Base-by-base conservation (phyloP, 2,113 vertebrate genomes). In the Diglossa brunneiventris region DNA sequence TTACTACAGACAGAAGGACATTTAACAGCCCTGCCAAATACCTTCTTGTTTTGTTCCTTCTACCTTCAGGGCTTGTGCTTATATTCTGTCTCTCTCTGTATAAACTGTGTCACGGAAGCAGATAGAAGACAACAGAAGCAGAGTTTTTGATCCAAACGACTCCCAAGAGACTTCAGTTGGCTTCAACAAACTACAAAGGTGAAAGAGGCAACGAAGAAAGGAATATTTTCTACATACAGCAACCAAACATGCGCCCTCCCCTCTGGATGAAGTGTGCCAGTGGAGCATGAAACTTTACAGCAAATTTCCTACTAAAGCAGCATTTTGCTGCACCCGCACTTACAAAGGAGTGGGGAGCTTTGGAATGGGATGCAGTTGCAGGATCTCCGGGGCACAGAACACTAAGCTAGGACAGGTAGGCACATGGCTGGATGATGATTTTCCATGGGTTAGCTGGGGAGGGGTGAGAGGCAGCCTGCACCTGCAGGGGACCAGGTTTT, bases 351-450 rank as follows among this genome's bases (percentile, higher is more conserved):
- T 7, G 39, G 20, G 35, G 9, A 46, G 31, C 20, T 41, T 20
- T 4, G 0, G 39, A 49, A 70, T 20, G 7, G 52, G 35, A 75
- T 2, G 4, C 6, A 23, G 2, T 55, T 12, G 21, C 21, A n/a
- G n/a, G 23, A 83, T 7, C 30, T 46, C 30, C 58, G 61, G 46
- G 42, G 49, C 31, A 46, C 3, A 7, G 33, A 58, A 23, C n/a
- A 50, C 39, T 7, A 23, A 63, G 17, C 42, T 62, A 75, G 47
- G 26, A 39, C 26, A 41, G 3, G 15, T 0, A 42, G 35, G 23
- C 2, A 22, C 7, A 7, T 2, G 27, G 24, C 0, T 33, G 37
- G 19, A 10, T 22, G 28, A 35, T 7, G 12, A 8, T 9, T 47
- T 72, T 37, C 46, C 42, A 27, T 3, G 12, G 26, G 11, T 20